Conservation (phyloP, 2,888 invertebrate species). For the Lasioglossum figueresi region DNA sequence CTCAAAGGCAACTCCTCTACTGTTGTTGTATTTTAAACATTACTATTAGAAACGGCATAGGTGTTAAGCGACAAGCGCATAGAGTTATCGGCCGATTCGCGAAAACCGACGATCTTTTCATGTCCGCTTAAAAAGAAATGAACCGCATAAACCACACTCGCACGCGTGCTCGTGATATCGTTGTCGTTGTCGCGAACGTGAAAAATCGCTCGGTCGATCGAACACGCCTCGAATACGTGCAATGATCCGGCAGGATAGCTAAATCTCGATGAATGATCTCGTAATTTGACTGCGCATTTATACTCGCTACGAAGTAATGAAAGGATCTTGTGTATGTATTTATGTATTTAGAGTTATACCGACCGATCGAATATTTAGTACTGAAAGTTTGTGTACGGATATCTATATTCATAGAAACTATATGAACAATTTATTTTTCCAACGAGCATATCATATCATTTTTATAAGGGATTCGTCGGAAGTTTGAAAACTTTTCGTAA, state of each 20-base stretch:
- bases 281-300: conserved; percentile 60
- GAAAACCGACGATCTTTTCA: neutral
- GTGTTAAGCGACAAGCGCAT: conserved; percentile 54
- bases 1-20: conserved; percentile 53
- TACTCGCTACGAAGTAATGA: conserved; percentile 71
- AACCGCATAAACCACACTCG: neutral
- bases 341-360: conserved; percentile 78
- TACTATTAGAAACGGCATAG: conserved; percentile 63
- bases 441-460: conserved; percentile 84
- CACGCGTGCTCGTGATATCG: neutral
- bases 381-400: conserved; percentile 80
- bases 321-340: conserved; percentile 71
- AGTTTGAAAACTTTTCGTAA: conserved; percentile 66
- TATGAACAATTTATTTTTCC: conserved; percentile 83
- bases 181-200: neutral
- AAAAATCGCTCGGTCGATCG: conserved; percentile 33
- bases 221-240: conserved; percentile 58
- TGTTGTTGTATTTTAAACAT: conserved; percentile 70
- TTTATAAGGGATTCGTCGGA: conserved; percentile 81
- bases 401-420: conserved; percentile 82
- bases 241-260: conserved; percentile 68
- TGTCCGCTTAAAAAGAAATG: neutral
- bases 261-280: conserved; percentile 58
- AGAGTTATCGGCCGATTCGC: conserved; percentile 7
- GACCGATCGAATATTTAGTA: conserved; percentile 80